phyloP scores from a whole-genome alignment of 1,140 invertebrate species.

The Coelopa frigida region DNA sequence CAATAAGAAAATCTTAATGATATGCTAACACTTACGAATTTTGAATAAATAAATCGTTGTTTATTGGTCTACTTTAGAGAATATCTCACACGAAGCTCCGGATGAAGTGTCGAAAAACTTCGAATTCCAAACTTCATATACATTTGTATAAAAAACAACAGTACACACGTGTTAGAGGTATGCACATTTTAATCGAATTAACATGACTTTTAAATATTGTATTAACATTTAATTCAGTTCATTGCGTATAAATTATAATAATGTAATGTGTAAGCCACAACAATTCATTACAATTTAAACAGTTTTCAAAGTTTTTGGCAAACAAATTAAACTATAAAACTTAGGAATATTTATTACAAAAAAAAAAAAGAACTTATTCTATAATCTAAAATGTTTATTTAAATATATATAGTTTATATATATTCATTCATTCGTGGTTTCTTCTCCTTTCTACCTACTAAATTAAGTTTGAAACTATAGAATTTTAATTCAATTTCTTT shows the following conservation, averaged over 20 bases:
- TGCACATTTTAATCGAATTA: too few relatives aligned
- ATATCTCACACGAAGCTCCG: not conserved
- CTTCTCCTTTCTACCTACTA: too few relatives aligned
- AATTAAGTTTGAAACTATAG: too few relatives aligned
- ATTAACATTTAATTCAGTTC: slow-evolving; percentile 9
- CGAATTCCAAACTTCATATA: slow-evolving; percentile 5
- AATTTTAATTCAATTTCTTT: not conserved
- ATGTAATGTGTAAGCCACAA: slow-evolving; percentile 1
- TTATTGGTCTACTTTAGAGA: not conserved
- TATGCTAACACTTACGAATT: not conserved
- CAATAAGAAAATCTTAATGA: not conserved
- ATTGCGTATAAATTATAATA: slow-evolving; percentile 3
- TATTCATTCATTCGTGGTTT: not conserved
- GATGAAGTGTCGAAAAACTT: slow-evolving; percentile 1
- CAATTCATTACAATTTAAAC: too few relatives aligned
- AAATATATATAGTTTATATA: not conserved
- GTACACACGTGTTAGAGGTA: too few relatives aligned
- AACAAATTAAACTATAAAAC: slow-evolving; percentile 2
- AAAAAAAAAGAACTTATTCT: not conserved
- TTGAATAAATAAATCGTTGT: not conserved
- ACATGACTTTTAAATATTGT: too few relatives aligned
- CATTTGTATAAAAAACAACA: slow-evolving; percentile 4
- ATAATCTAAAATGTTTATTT: not conserved
- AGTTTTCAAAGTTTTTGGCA: slow-evolving; percentile 1
- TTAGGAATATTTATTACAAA: too few relatives aligned